These are phyloP conservation scores for Volucella zonaria DNA, from an alignment of 2,888 invertebrate species.

Conservation along the genomic window DNA sequence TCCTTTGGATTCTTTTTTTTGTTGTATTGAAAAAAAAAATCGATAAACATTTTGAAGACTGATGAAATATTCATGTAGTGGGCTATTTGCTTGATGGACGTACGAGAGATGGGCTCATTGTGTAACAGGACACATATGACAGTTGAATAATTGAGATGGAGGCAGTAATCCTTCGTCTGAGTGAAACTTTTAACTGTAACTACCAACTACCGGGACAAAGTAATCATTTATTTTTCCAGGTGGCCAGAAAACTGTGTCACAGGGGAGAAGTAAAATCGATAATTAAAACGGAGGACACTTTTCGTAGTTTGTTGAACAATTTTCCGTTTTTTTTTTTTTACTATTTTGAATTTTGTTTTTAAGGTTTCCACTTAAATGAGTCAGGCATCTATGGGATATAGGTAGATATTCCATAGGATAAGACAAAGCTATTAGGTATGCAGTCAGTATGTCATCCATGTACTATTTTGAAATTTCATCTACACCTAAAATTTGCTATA, in stretches of 20 bases:
- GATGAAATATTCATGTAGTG: constrained; percentile 48
- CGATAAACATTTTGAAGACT: constrained; percentile 32
- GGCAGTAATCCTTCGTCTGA: not conserved
- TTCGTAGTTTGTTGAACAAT: too few relatives aligned
- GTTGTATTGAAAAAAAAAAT: constrained; percentile 9
- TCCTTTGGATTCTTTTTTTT: not conserved
- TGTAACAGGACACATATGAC: constrained; percentile 19
- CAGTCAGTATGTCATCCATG: too few relatives aligned
- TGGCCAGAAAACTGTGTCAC: not conserved
- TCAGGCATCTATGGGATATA: too few relatives aligned
- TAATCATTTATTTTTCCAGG: constrained; percentile 21
- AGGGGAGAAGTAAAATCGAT: constrained; percentile 22
- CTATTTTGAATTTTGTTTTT: too few relatives aligned
- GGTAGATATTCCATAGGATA: too few relatives aligned
- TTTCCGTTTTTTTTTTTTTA: too few relatives aligned
- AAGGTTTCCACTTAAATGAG: too few relatives aligned
- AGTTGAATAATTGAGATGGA: constrained; percentile 53
- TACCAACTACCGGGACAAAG: constrained; percentile 9
- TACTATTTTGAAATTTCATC: too few relatives aligned
- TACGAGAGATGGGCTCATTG: constrained; percentile 13
- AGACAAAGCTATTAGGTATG: too few relatives aligned
- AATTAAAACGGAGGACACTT: not conserved
- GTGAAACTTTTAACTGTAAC: constrained; percentile 30
- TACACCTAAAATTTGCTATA: too few relatives aligned
- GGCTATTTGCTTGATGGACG: constrained; percentile 5